Evolutionary conservation across 2,888 invertebrate genomes (phyloP), one percentile per base, ranked within the genome.

Genomic region (Abscondita cerata): DNA sequence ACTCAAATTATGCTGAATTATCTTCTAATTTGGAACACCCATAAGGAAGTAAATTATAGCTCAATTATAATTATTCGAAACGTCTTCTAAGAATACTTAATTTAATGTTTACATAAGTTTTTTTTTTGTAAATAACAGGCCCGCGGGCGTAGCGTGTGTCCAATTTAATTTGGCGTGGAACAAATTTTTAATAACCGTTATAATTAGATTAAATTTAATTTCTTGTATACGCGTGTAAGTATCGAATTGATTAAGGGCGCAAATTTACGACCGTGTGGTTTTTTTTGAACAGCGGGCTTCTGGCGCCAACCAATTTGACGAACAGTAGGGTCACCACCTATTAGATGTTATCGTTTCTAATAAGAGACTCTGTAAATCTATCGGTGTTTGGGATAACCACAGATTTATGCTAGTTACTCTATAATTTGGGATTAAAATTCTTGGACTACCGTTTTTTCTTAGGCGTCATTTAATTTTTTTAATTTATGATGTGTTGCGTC

Each of bases 1-100:
- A 59, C 61, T 59, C 54, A 67, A 68, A 68, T 68, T 67, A 64
- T 59, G 40, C 61, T 19, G 63, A 67, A 65, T 65, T 68, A 67
- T 68, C 66, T 66, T 59, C 64, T 68, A 68, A 68, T 68, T 67
- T 66, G 59, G 65, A 63, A 65, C 64, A 59, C 62, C 68, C 65
- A 68, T 65, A 64, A 62, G 64, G 68, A 65, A 68, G 59, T 63
- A 59, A 63, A 63, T 59, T 63, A 55, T 63, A 54, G 52, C 51
- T 15, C 19, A 20, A 48, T 50, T 48, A 31, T 40, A 40, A 15
- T 36, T 51, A 53, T 59, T 59, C 25, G 13, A 25, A 40, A 58
- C 36, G 33, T 18, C 52, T 58, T 52, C 58, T 19, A 52, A 52
- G 58, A 52, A 52, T 46, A 46, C 51, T 57, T 41, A 40, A 44